Evolutionary conservation across 2,113 vertebrate species (phyloP).

Genomic region (Plecturocebus donacophilus): DNA sequence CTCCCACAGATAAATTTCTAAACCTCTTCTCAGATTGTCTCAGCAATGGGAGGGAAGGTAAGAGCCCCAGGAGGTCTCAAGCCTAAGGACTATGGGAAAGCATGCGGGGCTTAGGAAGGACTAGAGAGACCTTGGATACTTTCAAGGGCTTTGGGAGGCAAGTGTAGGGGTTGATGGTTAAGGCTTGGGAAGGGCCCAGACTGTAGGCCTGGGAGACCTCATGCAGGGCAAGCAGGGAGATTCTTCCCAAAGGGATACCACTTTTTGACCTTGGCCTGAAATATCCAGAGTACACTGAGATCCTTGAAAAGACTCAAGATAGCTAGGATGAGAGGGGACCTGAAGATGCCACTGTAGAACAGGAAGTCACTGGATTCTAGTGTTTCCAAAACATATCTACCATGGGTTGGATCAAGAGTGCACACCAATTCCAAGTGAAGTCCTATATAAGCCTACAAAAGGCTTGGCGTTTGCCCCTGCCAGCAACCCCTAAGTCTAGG

Average conservation of each 20-base stretch:
- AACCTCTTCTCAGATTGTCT: neutral
- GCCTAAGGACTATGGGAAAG: neutral
- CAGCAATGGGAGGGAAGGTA: neutral
- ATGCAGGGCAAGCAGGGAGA: neutral
- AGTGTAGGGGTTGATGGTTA: neutral
- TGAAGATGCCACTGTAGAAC: neutral
- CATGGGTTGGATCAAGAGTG: neutral
- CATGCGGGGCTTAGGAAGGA: accelerated
- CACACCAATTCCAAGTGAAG: neutral
- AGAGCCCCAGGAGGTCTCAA: neutral
- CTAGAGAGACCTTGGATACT: no score
- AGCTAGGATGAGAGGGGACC: neutral
- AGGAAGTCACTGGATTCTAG: neutral
- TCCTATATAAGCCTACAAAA: neutral
- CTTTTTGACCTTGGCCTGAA: neutral
- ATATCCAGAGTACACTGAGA: neutral
- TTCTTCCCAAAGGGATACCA: neutral
- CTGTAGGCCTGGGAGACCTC: neutral
- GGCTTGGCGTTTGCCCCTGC: neutral
- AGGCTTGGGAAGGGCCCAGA: neutral
- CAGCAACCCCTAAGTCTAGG: neutral
- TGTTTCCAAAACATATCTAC: constrained; percentile 33
- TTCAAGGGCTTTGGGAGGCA: neutral
- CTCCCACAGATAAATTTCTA: neutral
- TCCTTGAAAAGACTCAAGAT: neutral